A percentile compares a stretch with the other conserved stretches of the same genome.
phyloP scores from a whole-genome alignment of 2,797 vertebrate species.

The Syngnathus rostellatus region DNA sequence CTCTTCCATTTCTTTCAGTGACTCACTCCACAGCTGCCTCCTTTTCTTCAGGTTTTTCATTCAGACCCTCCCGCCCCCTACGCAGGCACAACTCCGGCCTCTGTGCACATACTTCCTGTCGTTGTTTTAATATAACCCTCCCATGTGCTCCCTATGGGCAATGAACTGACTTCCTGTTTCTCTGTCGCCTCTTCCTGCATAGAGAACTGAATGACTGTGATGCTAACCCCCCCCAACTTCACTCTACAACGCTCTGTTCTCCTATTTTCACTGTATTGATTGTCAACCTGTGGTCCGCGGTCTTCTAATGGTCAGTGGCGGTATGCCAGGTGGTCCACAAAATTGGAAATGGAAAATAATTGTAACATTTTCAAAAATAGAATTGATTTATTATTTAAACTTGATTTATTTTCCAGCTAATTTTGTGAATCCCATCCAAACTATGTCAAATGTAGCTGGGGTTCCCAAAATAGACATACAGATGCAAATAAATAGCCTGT shows the following conservation, averaged over 20 bases:
- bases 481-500: too few relatives aligned
- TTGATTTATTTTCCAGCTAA: too few relatives aligned
- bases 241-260: slow-evolving; percentile 39
- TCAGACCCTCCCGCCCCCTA: slow-evolving; percentile 19
- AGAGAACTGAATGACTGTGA: slow-evolving; percentile 66
- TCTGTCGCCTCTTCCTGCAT: slow-evolving; percentile 66
- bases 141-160: slow-evolving; percentile 44
- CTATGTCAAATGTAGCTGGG: too few relatives aligned
- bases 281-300: not conserved
- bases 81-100: slow-evolving; percentile 10
- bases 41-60: slow-evolving; percentile 42
- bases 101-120: slow-evolving; percentile 45
- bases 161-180: slow-evolving; percentile 61
- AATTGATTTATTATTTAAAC: too few relatives aligned
- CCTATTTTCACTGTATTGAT: slow-evolving; percentile 39
- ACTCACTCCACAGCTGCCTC: slow-evolving; percentile 34
- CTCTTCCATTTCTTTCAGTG: not conserved
- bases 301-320: too few relatives aligned
- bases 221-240: slow-evolving; percentile 20
- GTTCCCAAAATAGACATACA: too few relatives aligned
- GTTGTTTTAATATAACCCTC: slow-evolving; percentile 56
- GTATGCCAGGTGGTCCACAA: too few relatives aligned
- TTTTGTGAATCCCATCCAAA: too few relatives aligned
- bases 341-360: too few relatives aligned
- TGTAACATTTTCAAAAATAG: too few relatives aligned